Evolutionary conservation across 1,140 invertebrate species (phyloP).

Genomic region (Brachionus asplanchnoidis): DNA sequence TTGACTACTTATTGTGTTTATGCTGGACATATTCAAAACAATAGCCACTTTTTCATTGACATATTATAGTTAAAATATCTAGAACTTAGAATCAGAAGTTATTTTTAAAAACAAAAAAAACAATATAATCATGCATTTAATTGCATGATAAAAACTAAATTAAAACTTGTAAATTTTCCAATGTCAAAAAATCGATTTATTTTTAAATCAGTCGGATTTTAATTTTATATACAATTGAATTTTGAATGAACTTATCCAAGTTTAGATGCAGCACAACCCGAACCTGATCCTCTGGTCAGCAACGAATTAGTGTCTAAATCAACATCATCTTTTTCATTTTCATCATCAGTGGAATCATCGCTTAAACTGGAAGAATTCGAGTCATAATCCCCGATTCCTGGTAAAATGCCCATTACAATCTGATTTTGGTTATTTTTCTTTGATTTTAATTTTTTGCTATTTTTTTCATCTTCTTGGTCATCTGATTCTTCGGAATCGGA

Average conservation of each 20-base stretch:
- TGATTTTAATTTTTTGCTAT: constrained; percentile 15
- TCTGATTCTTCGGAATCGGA: constrained; percentile 1
- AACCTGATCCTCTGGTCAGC: constrained; percentile 7
- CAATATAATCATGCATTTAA: background rate
- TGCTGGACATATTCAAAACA: background rate
- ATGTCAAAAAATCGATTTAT: background rate
- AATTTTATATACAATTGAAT: background rate
- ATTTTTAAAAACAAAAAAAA: background rate
- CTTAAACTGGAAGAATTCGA: constrained; percentile 16
- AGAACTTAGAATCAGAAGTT: background rate
- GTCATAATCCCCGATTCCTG: constrained; percentile 21
- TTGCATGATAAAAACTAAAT: constrained; percentile 1
- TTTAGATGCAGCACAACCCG: background rate
- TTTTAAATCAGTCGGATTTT: background rate
- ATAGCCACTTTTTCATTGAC: background rate
- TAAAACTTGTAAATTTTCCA: background rate
- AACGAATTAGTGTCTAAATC: background rate
- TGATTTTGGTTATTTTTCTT: background rate
- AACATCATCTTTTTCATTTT: background rate
- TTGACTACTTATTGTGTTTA: constrained; percentile 23
- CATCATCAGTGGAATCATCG: constrained; percentile 8
- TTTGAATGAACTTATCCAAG: background rate
- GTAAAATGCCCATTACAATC: background rate
- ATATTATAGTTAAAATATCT: background rate
- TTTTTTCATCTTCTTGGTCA: background rate